Conservation (phyloP, 2,888 invertebrate species). For the Siphonodentalium dalli region DNA sequence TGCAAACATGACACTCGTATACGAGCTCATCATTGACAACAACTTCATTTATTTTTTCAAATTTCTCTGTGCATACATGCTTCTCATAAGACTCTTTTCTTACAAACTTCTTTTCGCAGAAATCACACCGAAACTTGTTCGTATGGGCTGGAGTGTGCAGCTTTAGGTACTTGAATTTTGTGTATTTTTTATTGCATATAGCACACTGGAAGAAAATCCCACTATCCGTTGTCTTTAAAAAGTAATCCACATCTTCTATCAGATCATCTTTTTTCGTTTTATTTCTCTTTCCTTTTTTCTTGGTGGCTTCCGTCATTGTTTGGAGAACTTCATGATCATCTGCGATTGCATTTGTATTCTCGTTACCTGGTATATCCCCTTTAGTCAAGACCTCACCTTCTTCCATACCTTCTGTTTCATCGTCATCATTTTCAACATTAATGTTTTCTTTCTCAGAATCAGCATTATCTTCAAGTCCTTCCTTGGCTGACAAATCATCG, state of each 20-base stretch:
- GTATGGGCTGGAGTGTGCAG: constrained; percentile 66
- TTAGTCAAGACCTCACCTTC: too few relatives aligned
- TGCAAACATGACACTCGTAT: too few relatives aligned
- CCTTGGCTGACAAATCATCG: not conserved
- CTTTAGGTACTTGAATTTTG: constrained; percentile 66
- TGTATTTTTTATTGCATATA: constrained; percentile 64
- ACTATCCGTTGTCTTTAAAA: too few relatives aligned
- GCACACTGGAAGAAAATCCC: constrained; percentile 41
- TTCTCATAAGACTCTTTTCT: constrained; percentile 52
- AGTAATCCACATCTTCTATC: constrained; percentile 32
- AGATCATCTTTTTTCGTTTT: constrained; percentile 20
- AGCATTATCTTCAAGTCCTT: not conserved
- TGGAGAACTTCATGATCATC: not conserved
- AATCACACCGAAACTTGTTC: constrained; percentile 58
- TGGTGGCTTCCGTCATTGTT: constrained; percentile 13
- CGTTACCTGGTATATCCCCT: not conserved
- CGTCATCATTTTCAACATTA: not conserved
- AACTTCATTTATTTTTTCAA: too few relatives aligned
- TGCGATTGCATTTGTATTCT: constrained; percentile 4
- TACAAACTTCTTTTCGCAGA: constrained; percentile 58
- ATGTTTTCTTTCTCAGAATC: not conserved
- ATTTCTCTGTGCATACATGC: constrained; percentile 39
- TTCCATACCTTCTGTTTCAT: not conserved
- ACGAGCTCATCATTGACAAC: too few relatives aligned
- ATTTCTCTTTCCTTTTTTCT: constrained; percentile 19